These are phyloP conservation scores for Caprella mutica DNA, from an alignment of 2,888 invertebrate genomes.

Conservation along the genomic window DNA sequence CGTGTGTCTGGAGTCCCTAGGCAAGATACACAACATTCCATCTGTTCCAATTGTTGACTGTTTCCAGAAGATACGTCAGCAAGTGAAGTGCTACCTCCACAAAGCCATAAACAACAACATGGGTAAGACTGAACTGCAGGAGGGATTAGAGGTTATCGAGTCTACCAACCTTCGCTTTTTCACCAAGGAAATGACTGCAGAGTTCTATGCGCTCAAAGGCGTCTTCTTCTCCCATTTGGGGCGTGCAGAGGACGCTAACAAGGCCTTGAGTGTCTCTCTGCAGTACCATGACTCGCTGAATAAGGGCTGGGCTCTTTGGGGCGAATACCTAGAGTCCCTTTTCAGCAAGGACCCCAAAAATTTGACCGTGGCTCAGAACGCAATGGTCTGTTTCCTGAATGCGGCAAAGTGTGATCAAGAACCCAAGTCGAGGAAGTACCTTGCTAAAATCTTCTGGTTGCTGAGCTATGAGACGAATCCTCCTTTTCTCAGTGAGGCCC, in stretches of 20 bases:
- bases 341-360: constrained; percentile 61
- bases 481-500: constrained; percentile 61
- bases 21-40: constrained; percentile 87
- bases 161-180: constrained; percentile 91
- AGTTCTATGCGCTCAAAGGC: constrained; percentile 88
- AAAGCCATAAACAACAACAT: constrained; percentile 71
- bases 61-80: constrained; percentile 92
- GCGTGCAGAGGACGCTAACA: constrained; percentile 87
- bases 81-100: constrained; percentile 90
- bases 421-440: constrained; percentile 9
- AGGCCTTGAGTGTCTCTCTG: constrained; percentile 86
- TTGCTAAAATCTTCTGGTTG: constrained; percentile 65
- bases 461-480: constrained; percentile 76
- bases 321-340: constrained; percentile 84
- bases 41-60: constrained; percentile 95
- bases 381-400: constrained; percentile 86
- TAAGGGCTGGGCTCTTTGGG: constrained; percentile 96
- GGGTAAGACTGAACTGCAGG: constrained; percentile 74
- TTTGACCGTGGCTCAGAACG: constrained; percentile 67
- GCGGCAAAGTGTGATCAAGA: constrained; percentile 52
- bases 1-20: constrained; percentile 80
- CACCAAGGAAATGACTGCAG: constrained; percentile 89
- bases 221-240: constrained; percentile 74
- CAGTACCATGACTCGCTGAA: constrained; percentile 84
- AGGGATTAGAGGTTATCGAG: constrained; percentile 88